Base-by-base conservation (phyloP, 2,113 vertebrate species). In the Silurus glanis region DNA sequence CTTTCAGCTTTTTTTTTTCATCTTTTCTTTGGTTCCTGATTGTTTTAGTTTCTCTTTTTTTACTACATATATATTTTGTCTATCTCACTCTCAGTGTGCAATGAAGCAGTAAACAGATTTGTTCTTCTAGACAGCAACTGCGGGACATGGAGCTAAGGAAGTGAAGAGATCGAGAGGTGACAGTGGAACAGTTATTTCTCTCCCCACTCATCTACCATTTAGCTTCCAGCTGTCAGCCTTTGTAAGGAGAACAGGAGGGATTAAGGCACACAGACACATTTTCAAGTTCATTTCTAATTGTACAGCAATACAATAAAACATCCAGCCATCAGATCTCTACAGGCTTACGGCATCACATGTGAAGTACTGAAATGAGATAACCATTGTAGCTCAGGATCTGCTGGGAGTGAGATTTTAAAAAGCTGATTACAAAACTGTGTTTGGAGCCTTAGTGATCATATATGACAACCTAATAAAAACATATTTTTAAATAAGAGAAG, bases 181-280 rank as follows among this genome's bases (percentile, higher is more conserved):
- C 80, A 87, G 84, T 58, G 49, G 64, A 66, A 72, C 47, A 58
- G 62, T 66, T 74, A 59, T n/a, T 64, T 84, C 75, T 82, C 17
- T 84, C 58, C 79, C 75, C 56, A 66, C 80, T 49, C n/a, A 51
- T 59, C 45, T 10, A 72, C 66, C 86, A 87, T 90, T 92, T 82
- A 49, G 53, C 58, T 23, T 79, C 81, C 78, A 71, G 55, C 89
- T 92, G 90, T 93, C 91, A 91, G 91, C 88, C 80, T 75, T 86
- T 85, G 89, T 85, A 87, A 62, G 82, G 83, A 83, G 82, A 83
- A 83, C 83, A 83, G 67, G 37, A 62, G 87, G 90, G 87, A 93
- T 91, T 91, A 91, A 86, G 84, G 90, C 91, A 92, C 91, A 89
- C 53, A 82, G 67, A 90, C 90, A 93, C 92, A 93, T 93, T 72